phyloP scores from a whole-genome alignment of 1,140 invertebrate genomes.

The fruit fly (Drosophila melanogaster) region Release_6_plus_ISO1_MT NT_033777.3:29168501-29169000 shows the following conservation, averaged over 20 bases:
- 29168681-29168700: background rate
- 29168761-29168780: conserved; percentile 21
- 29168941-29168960: conserved; percentile 69
- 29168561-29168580: conserved; percentile 24
- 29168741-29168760: background rate
- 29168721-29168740: background rate
- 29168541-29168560: conserved; percentile 43
- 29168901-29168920: conserved; percentile 50
- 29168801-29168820: background rate
- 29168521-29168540: conserved; percentile 33
- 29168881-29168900: conserved; percentile 52
- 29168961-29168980: conserved; percentile 85
- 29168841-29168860: conserved; percentile 66
- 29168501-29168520: conserved; percentile 6
- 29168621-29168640: conserved; percentile 20
- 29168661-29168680: background rate
- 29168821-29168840: background rate
- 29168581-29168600: conserved; percentile 19
- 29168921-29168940: conserved; percentile 58
- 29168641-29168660: background rate
- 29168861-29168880: conserved; percentile 77
- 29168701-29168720: background rate
- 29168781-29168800: background rate
- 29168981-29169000: conserved; percentile 90
- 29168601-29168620: conserved; percentile 25